Percentiles rank a stretch among this genome's conserved stretches.
Conservation (phyloP, 2,888 invertebrate genomes). For the Himalopsyche japonica region DNA sequence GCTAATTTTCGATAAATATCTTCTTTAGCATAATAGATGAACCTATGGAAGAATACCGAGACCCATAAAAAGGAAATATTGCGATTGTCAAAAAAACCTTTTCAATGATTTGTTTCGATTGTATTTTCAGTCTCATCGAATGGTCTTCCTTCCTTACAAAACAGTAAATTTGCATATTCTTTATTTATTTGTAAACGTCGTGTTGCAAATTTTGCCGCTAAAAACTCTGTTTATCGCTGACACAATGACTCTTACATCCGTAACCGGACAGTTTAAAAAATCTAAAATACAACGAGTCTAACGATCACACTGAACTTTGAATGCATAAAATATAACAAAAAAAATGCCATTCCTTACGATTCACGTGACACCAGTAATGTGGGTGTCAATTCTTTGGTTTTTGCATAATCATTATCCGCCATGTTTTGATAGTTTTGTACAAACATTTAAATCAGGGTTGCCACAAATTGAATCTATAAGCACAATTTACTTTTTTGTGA, state of each 20-base stretch:
- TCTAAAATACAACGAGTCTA: not conserved
- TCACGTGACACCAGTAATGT: not conserved
- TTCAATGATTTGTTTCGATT: too few species aligned
- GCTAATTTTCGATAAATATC: too few species aligned
- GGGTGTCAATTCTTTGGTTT: not conserved
- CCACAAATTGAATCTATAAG: too few species aligned
- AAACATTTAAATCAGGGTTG: too few species aligned
- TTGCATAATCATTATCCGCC: too few species aligned
- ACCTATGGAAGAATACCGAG: too few species aligned
- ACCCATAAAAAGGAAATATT: too few species aligned
- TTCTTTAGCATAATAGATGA: too few species aligned
- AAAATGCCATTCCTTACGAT: not conserved
- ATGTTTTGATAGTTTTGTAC: too few species aligned
- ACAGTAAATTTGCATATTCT: not conserved
- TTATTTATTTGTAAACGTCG: not conserved
- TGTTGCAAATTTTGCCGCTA: not conserved
- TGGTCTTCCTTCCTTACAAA: not conserved
- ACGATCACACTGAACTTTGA: not conserved
- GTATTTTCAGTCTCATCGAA: not conserved
- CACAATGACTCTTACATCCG: not conserved
- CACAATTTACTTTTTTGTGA: too few species aligned
- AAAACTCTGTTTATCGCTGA: not conserved
- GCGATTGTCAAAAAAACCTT: too few species aligned
- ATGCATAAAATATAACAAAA: not conserved
- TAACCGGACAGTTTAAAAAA: not conserved